A percentile compares a stretch with the other conserved stretches of the same genome.
phyloP scores from a whole-genome alignment of 2,113 vertebrate species.

The Tenebrosternarchus preto region DNA sequence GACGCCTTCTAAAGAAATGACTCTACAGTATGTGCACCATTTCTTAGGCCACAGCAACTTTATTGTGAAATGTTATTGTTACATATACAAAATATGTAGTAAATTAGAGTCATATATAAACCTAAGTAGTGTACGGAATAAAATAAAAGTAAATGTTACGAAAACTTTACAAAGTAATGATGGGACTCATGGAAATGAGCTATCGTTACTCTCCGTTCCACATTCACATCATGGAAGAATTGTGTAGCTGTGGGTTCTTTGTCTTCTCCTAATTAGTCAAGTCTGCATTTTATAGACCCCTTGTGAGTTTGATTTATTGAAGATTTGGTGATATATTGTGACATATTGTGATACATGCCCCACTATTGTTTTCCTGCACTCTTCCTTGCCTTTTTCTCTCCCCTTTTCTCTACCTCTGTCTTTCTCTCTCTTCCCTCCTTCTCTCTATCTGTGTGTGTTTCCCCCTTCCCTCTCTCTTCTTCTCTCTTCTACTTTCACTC shows the following conservation, averaged over 20 bases:
- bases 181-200: no score
- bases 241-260: not conserved
- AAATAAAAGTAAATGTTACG: constrained; percentile 11
- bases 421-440: not conserved
- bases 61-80: not conserved
- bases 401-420: not conserved
- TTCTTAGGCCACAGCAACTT: no score
- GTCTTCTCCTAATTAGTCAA: no score
- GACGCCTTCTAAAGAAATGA: constrained; percentile 63
- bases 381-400: not conserved
- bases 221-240: constrained; percentile 12
- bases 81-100: constrained; percentile 30
- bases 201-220: no score
- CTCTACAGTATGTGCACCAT: constrained; percentile 4
- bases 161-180: not conserved
- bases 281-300: not conserved
- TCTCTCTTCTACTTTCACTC: not conserved
- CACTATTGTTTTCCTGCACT: not conserved
- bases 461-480: not conserved
- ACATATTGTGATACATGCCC: no score
- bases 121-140: constrained; percentile 3
- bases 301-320: not conserved
- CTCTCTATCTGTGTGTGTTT: no score
- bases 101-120: constrained; percentile 12
- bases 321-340: not conserved